Percentiles rank a stretch among this genome's conserved stretches.
Evolutionary conservation across 2,888 invertebrate genomes (phyloP).

Genomic region (Megaustenia siamemsis): DNA sequence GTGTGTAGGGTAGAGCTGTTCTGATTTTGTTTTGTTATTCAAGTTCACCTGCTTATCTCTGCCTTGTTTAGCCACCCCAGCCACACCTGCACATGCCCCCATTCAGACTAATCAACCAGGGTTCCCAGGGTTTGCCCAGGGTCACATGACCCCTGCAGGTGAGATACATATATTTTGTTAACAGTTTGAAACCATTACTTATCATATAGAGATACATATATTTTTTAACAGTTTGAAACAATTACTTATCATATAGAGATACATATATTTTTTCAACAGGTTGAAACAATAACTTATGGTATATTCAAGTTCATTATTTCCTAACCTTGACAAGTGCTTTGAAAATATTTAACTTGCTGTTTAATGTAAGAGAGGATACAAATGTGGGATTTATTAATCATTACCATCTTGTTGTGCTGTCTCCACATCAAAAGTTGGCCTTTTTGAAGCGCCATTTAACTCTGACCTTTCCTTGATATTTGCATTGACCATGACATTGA

Average conservation of each 20-base stretch:
- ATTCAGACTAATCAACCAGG: slow-evolving; percentile 31
- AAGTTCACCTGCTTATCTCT: slow-evolving; percentile 10
- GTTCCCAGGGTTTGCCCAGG: slow-evolving; percentile 35
- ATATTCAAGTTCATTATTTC: neutral
- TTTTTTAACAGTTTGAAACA: neutral
- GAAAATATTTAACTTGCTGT: neutral
- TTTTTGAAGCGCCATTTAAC: too few relatives aligned
- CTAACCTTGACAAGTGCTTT: neutral
- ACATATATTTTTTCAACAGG: neutral
- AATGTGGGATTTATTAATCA: too few relatives aligned
- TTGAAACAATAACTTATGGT: too few relatives aligned
- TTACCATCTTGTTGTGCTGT: too few relatives aligned
- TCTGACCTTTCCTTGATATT: too few relatives aligned
- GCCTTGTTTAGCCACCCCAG: slow-evolving; percentile 42
- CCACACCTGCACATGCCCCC: slow-evolving; percentile 42
- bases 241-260: neutral
- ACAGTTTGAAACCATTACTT: neutral
- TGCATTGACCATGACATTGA: too few relatives aligned
- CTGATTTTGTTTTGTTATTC: slow-evolving; percentile 17
- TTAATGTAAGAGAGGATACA: too few relatives aligned
- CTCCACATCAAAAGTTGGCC: too few relatives aligned
- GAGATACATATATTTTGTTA: slow-evolving; percentile 16
- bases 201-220: neutral
- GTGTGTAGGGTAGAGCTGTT: slow-evolving; percentile 4
- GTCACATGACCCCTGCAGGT: slow-evolving; percentile 47